phyloP scores from a whole-genome alignment of 1,140 invertebrate species.

The Leptopilina boulardi region DNA sequence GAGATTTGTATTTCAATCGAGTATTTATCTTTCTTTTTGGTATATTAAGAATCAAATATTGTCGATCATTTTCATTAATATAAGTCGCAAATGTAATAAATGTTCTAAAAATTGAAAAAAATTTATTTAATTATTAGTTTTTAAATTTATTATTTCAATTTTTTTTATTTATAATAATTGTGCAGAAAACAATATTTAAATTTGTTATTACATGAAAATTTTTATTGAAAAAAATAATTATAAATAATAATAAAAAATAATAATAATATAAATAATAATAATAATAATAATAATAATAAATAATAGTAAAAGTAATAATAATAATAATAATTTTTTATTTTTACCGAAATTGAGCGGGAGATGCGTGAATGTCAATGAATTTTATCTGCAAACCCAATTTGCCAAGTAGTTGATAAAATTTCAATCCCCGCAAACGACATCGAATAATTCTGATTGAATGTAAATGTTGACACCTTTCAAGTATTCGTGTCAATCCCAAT shows the following conservation, averaged over 20 bases:
- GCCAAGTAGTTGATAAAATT: conserved; percentile 61
- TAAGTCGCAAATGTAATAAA: conserved; percentile 39
- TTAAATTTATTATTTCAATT: too few relatives aligned
- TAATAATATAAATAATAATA: too few relatives aligned
- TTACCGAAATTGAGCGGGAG: conserved; percentile 51
- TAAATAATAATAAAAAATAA: too few relatives aligned
- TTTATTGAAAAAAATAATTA: too few relatives aligned
- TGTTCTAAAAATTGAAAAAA: neutral
- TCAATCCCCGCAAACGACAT: conserved; percentile 54
- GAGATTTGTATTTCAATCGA: conserved; percentile 52
- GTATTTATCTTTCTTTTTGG: conserved; percentile 43
- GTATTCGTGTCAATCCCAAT: conserved; percentile 52
- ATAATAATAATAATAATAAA: neutral
- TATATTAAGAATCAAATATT: conserved; percentile 43
- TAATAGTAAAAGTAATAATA: too few relatives aligned
- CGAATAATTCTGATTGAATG: conserved; percentile 58
- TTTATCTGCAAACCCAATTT: conserved; percentile 47
- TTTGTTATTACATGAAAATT: too few relatives aligned
- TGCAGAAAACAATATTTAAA: too few relatives aligned
- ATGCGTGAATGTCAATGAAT: conserved; percentile 36
- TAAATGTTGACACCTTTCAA: conserved; percentile 58
- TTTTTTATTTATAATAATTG: too few relatives aligned
- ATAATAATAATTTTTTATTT: neutral
- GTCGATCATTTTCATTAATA: conserved; percentile 50
- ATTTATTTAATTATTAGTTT: too few relatives aligned